Evolutionary conservation across 1,140 invertebrate genomes (phyloP), one percentile per base, ranked within the genome.

Genomic region (Formica selysi): DNA sequence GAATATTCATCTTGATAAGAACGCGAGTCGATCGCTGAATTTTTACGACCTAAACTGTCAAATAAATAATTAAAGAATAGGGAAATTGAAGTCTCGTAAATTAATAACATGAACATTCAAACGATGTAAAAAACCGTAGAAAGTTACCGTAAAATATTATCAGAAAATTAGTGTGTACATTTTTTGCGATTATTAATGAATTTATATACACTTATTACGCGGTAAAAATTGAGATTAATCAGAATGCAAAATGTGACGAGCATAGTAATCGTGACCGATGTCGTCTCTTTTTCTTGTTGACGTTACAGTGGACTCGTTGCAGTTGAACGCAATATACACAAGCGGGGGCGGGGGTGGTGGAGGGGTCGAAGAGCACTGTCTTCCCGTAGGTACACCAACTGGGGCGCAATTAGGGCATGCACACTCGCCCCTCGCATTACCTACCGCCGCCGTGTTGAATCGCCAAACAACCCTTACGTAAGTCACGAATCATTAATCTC

Each of bases 381-480:
- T 93, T 76, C 76, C 90, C 71, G 85, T 93, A 84, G 88, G 91
- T 90, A 89, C 94, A 86, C 87, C 94, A 70, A 90, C 91, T 68
- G 88, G 93, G 32, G 78, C 90, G 41, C 94, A 95, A 81, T 90
- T 94, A 81, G 92, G 91, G 68, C 93, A 94, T 80, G 94, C 94
- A 78, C 94, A 95, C 76, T 95, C 95, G 64, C 94, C 95, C 76
- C 89, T 95, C 80, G 91, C 93, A 74, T 92, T 95, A 91, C 95
- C 94, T 91, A 94, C 95, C 86, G 94, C 93, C 89, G 94, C 94
- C 68, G 93, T 92, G 38, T 92, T 95, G 86, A 95, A 95, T 92
- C 94, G 94, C 65, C 95, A 95, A 76, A 95, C 94, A 62, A 94
- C 92, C 79, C 93, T 95, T 91, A 95, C 92, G 95, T 95, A 93